Evolutionary conservation across 2,797 vertebrate species (phyloP), one percentile per base, ranked within the genome.

Genomic region (Takifugu ocellatus): DNA sequence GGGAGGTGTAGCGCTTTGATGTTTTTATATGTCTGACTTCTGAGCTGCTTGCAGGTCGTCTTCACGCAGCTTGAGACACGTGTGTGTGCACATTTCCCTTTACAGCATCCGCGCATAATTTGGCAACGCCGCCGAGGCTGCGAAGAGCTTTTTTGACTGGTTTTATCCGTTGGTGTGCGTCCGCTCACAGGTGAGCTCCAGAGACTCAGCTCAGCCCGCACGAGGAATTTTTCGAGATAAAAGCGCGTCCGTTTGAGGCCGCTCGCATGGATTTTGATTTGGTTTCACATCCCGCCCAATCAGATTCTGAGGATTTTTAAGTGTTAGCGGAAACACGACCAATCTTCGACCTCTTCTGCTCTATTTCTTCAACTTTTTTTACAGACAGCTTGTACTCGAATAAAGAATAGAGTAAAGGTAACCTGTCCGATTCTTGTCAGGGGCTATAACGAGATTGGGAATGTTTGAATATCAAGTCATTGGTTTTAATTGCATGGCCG

Each of bases 51-150:
- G 45, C 60, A 61, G 54, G n/a, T 45, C 66, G 65, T 63, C 44
- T 43, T 72, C 51, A 59, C 43, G 58, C 63, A 64, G 61, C 53
- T 78, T 25, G 61, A 51, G 29, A 33, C 77, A 44, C 49, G 5
- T 68, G 51, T 39, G 33, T 51, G 44, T 59, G 51, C 50, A 55
- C 25, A 64, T 65, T 67, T 78, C 33, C 10, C 6, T 36, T 36
- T 11, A 11, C 3, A 36, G 4, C 14, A 39, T 11, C 36, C 36
- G 2, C 5, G 12, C 36, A 39, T 21, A 17, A 25, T 25, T 24
- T 11, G 17, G 2, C 17, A 47, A 10, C 2, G n/a, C 43, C 7
- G 16, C 61, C 27, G n/a, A 44, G 63, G 29, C 52, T 16, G 21
- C 24, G 61, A 67, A 24, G 11, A 11, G 44, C 1, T 63, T 66